Evolutionary conservation across 2,888 invertebrate species (phyloP), one percentile per base, ranked within the genome.

Genomic region (Zygothrica quintamaculata): DNA sequence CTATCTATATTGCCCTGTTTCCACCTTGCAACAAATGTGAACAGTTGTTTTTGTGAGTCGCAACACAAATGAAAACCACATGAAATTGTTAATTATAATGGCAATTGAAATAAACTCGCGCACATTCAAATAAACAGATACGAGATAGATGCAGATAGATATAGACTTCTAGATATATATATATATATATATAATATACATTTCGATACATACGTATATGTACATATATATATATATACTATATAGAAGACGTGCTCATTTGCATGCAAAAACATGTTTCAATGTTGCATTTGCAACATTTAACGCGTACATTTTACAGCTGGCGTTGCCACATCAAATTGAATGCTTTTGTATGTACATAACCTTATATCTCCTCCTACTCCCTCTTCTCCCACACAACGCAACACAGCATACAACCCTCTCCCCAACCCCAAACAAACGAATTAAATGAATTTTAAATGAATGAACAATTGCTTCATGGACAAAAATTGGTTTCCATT

Each of bases 21-120:
- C 12, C 1, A 12, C 1, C 13, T 34, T 18, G 12, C 29, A 22
- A 12, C 34, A 42, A 42, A 18, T 13, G 26, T 22, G 31, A 12
- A 36, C 13, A 48, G 12, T 57, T 33, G 11, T 44, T 61, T 15
- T 26, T 25, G 1, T 11, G 13, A 39, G 18, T 22, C 26, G 12
- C 13, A 13, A 59, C 26, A 16, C 29, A 9, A 13, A 31, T 53
- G 29, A 29, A 71, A 66, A 74, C 87, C 64, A 53, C 74, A 77
- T 65, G 58, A 80, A 77, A 86, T 74, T 66, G 84, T 86, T 84
- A 84, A 86, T 80, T 80, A 81, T 81, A 81, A 65, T 68, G 61
- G 47, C 71, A 80, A 84, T 81, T 68, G 87, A 71, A 73, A 67
- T 51, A 43, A 66, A 84, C 61, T 64, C 46, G 3, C 18, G 39